Conservation (phyloP, 2,113 vertebrate genomes). For the Penelope pileata region DNA sequence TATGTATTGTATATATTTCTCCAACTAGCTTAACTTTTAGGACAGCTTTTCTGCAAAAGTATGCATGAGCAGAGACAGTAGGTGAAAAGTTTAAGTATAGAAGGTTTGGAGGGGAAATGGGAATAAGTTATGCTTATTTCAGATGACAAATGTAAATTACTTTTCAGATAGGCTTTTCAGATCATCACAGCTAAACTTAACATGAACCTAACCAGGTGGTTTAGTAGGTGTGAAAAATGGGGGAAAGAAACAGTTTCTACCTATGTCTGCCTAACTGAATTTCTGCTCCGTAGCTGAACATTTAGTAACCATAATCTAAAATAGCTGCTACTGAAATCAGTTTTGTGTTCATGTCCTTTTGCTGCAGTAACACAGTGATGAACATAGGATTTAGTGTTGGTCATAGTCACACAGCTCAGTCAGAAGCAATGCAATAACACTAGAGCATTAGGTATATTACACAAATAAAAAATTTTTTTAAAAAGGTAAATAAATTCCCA, state of each 20-base stretch:
- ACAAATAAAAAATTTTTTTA: background rate
- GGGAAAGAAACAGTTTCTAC: background rate
- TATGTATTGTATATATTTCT: background rate
- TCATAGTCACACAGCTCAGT: background rate
- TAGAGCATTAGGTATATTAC: background rate
- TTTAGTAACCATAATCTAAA: background rate
- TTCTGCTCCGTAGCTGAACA: background rate
- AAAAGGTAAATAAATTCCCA: background rate
- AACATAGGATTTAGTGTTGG: background rate
- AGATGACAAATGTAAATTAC: background rate
- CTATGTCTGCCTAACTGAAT: background rate
- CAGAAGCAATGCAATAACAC: background rate
- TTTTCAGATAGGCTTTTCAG: background rate
- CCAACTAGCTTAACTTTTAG: background rate
- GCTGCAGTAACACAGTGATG: background rate
- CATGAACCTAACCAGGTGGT: background rate
- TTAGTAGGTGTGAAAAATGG: background rate
- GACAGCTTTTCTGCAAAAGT: background rate
- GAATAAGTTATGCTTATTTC: background rate
- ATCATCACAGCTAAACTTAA: background rate
- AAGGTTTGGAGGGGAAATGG: background rate
- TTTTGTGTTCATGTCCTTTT: background rate
- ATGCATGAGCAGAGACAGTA: background rate
- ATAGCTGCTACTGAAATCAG: background rate
- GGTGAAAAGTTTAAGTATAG: background rate